Conservation (phyloP, 37 sponge, comb jelly and placozoan species). For the Halichondria panicea region DNA sequence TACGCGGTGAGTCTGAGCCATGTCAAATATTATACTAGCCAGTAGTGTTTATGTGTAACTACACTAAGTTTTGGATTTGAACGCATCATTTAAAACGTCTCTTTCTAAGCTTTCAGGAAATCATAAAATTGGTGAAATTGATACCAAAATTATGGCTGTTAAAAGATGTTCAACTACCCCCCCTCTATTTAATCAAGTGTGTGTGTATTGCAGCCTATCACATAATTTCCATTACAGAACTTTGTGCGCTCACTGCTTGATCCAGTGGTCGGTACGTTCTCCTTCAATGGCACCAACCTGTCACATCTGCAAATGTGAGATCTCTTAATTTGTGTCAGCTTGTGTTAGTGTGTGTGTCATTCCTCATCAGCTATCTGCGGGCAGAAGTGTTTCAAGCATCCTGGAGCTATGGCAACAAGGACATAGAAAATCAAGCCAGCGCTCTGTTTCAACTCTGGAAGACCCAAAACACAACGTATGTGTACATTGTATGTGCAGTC, state of each 20-base stretch:
- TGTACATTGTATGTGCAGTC: no score
- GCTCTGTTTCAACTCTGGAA: slow-evolving; percentile 40
- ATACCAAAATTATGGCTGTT: not conserved
- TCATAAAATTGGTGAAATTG: not conserved
- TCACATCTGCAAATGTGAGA: slow-evolving; percentile 38
- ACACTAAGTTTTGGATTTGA: not conserved
- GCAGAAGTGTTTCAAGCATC: slow-evolving; percentile 28
- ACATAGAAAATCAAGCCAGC: slow-evolving; percentile 9
- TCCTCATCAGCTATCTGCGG: slow-evolving; percentile 41
- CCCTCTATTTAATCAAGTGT: no score
- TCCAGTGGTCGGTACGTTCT: not conserved
- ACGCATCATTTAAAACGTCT: not conserved
- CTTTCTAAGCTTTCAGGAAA: not conserved
- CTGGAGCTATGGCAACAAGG: slow-evolving; percentile 33
- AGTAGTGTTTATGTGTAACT: not conserved
- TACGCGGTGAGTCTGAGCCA: slow-evolving; percentile 56
- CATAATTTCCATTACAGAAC: slow-evolving; percentile 6
- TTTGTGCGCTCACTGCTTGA: slow-evolving; percentile 6
- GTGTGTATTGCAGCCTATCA: not conserved
- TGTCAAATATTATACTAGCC: not conserved
- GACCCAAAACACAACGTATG: slow-evolving; percentile 18
- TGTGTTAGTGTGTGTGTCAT: not conserved
- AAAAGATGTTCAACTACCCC: not conserved
- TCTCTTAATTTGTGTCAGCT: not conserved
- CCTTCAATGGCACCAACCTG: slow-evolving; percentile 5